Percentiles rank a stretch among this genome's conserved stretches.
Evolutionary conservation across 1,140 invertebrate species (phyloP).

Genomic region (Antheraea mylitta): DNA sequence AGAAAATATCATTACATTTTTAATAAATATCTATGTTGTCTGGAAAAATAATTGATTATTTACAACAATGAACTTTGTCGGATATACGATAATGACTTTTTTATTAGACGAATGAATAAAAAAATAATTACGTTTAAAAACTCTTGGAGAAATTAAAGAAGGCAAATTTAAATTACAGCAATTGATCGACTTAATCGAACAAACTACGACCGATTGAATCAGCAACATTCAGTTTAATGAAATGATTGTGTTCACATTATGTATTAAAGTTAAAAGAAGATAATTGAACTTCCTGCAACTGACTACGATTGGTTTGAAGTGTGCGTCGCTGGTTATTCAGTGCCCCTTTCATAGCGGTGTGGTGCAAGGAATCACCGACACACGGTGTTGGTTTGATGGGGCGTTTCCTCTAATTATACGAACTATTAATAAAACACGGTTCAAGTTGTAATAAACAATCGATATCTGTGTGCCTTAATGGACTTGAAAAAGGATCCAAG

Average conservation of each 20-base stretch:
- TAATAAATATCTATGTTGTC: too few species aligned
- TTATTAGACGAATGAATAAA: too few species aligned
- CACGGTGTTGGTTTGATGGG: conserved; percentile 56
- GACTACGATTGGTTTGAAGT: conserved; percentile 52
- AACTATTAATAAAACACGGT: conserved; percentile 67
- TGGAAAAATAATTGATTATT: too few species aligned
- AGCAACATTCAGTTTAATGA: conserved; percentile 68
- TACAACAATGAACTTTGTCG: too few species aligned
- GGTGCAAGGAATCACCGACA: conserved; percentile 36
- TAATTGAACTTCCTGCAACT: conserved; percentile 75
- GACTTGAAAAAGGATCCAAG: conserved; percentile 15
- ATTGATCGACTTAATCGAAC: conserved; percentile 57
- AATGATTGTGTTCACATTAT: conserved; percentile 75
- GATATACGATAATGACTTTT: too few species aligned
- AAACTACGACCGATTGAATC: conserved; percentile 62
- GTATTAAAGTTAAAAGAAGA: conserved; percentile 70
- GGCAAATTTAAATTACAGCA: conserved; percentile 26
- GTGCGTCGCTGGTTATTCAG: conserved; percentile 40
- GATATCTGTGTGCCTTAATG: conserved; percentile 46
- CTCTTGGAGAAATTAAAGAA: conserved; percentile 7
- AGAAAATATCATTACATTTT: too few species aligned
- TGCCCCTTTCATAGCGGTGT: conserved; percentile 58
- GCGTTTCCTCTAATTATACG: conserved; percentile 75
- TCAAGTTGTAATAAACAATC: conserved; percentile 52
- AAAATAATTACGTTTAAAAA: background rate